Evolutionary conservation across 2,113 vertebrate genomes (phyloP), one percentile per base, ranked within the genome.

Genomic region (Polyodon spathula): DNA sequence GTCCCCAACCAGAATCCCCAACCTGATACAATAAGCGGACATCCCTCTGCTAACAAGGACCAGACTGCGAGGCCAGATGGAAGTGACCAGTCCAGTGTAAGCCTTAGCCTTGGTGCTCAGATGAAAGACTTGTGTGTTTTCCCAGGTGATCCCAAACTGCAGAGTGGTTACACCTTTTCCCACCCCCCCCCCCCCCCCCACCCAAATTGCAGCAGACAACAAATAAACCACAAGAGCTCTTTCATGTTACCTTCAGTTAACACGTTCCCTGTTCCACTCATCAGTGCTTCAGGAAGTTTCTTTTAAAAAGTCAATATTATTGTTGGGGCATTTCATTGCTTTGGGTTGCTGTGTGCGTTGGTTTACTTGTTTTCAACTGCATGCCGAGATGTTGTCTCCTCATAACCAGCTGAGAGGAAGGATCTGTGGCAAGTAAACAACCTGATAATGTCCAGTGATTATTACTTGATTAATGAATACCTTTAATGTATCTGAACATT

Each of bases 251-350:
- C 58, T 59, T 55, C 61, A 58, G 56, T 27, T 62, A 39, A 65
- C 71, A 67, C 73, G 67, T 71, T 54, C 6, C 37, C 40, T 57
- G 59, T 55, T 56, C 43, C 42, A 46, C 40, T 51, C 43, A 61
- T 67, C 65, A 44, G 52, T 65, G 70, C 11, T 59, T 62, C 73
- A 73, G 76, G 76, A 78, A 78, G 71, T 63, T 42, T 16, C 5
- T 60, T 71, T 64, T 73, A 64, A 48, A 77, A 78, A 59, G 68
- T 62, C 71, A 78, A 78, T 73, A 75, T 77, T 75, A 71, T 73
- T 62, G 67, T 58, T 68, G 65, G 16, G 58, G 46, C 63, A 16
- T 53, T 64, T 75, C 75, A 73, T 70, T 71, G 72, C 57, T 69
- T 56, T 52, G 40, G 39, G 67, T 70, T 71, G 72, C 57, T 69